These are phyloP conservation scores for Temnothorax curvispinosus DNA, from an alignment of 1,140 invertebrate species.

Conservation along the genomic window DNA sequence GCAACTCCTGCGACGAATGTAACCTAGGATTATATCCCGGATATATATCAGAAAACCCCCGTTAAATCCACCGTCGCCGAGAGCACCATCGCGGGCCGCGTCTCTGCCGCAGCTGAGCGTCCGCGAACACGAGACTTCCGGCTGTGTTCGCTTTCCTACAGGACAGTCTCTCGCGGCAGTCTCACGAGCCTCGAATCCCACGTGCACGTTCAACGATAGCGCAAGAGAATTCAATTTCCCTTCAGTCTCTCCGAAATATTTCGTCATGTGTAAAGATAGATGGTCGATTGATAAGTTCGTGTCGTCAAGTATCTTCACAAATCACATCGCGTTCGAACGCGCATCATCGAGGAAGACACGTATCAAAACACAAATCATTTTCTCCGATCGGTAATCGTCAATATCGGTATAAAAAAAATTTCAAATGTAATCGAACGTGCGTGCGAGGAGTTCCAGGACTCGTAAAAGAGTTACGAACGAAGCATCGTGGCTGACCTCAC, in stretches of 20 bases:
- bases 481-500: not conserved
- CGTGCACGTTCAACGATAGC: conserved; percentile 15
- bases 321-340: not conserved
- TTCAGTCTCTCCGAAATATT: not conserved
- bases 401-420: not conserved
- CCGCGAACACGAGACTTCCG: conserved; percentile 65
- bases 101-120: conserved; percentile 36
- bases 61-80: conserved; percentile 70
- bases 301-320: not conserved
- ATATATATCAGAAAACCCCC: conserved; percentile 60
- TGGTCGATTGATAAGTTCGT: not conserved
- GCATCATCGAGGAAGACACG: conserved; percentile 2
- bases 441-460: conserved; percentile 12
- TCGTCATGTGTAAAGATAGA: not conserved
- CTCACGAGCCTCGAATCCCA: conserved; percentile 18
- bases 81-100: conserved; percentile 69
- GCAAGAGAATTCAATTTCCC: not conserved
- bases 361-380: not conserved
- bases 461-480: conserved; percentile 24
- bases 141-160: conserved; percentile 66
- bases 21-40: conserved; percentile 64
- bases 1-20: conserved; percentile 68
- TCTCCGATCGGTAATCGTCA: not conserved
- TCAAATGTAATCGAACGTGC: conserved; percentile 3
- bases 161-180: conserved; percentile 39